Base-by-base conservation (phyloP, 2,797 vertebrate species). In the Craterocephalus amniculus region DNA sequence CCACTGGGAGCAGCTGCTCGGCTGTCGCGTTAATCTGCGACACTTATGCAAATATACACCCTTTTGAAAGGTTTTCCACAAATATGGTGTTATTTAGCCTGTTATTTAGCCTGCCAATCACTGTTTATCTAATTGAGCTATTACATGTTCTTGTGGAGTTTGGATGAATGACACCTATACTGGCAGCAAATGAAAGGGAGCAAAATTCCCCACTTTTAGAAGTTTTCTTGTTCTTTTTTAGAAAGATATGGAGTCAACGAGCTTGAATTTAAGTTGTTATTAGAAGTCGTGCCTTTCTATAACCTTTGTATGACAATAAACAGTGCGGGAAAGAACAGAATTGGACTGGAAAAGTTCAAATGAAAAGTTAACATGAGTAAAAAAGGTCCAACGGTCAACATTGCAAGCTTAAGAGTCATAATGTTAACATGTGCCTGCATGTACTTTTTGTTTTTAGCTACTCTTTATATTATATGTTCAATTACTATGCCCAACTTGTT, bases 31-130 rank as follows among this genome's bases (percentile, higher is more conserved):
- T 85, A 90, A 92, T 92, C 91, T 87, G 70, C 74, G 91, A 85
- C 85, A 87, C 90, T 92, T 94, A 95, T 95, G 94, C 93, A 89
- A 94, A 95, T 95, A 76, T 68, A 83, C 86, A 89, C 89, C 80
- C 88, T 92, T 91, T 88, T 85, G 79, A 93, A 91, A 92, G 87
- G 89, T 94, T 92, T 92, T 91, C 79, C 79, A 88, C 73, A 90
- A 91, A 91, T 87, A 83, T 88, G 85, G 89, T 79, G 89, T 81
- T 88, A 92, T 94, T 93, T 81, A 81, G 85, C 61, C n/a, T n/a
- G 31, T 32, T 32, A 32, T 32, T 32, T 32, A 32, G 31, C 3
- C 90, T 94, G 93, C 86, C 94, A 95, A 93, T 95, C 94, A 94
- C 89, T 89, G 84, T 90, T 92, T 87, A 87, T 80, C 61, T 89